phyloP scores from a whole-genome alignment of 2,797 vertebrate genomes.

The Parambassis ranga region DNA sequence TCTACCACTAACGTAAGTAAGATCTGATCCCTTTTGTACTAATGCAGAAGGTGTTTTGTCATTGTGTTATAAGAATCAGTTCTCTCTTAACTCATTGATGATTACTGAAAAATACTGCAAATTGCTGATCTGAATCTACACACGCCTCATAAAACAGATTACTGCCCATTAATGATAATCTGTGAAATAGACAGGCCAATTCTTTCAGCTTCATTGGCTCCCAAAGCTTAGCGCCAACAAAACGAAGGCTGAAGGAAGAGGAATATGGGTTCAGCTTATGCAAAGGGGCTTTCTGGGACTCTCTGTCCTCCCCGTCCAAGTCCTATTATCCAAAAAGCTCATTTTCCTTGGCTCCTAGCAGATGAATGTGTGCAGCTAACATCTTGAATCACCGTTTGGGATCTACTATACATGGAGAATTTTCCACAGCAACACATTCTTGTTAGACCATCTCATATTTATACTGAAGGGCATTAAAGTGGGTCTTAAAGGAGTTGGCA shows the following conservation, averaged over 20 bases:
- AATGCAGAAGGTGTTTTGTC: not conserved
- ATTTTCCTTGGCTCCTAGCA: slow-evolving; percentile 69
- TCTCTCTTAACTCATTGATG: not conserved
- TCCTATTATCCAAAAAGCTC: slow-evolving; percentile 64
- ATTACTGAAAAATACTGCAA: not conserved
- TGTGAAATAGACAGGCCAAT: slow-evolving; percentile 15
- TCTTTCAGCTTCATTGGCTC: slow-evolving; percentile 26
- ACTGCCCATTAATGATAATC: not conserved
- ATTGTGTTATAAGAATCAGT: not conserved
- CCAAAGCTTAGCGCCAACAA: slow-evolving; percentile 24
- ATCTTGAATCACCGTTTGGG: slow-evolving; percentile 74
- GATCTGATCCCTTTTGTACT: not conserved
- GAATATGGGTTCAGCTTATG: slow-evolving; percentile 30
- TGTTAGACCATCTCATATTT: slow-evolving; percentile 70
- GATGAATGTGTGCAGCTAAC: slow-evolving; percentile 61
- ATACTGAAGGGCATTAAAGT: slow-evolving; percentile 46
- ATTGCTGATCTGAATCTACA: not conserved
- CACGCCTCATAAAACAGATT: slow-evolving; percentile 16
- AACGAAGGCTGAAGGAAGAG: slow-evolving; percentile 22
- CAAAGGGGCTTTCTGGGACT: slow-evolving; percentile 53
- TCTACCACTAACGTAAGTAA: not conserved
- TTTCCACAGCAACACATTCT: slow-evolving; percentile 79
- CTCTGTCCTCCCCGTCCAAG: slow-evolving; percentile 42
- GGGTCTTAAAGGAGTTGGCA: slow-evolving; percentile 48
- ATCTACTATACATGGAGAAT: slow-evolving; percentile 58